phyloP scores from a whole-genome alignment of 2,888 invertebrate species.

The Sepioteuthis lessoniana region DNA sequence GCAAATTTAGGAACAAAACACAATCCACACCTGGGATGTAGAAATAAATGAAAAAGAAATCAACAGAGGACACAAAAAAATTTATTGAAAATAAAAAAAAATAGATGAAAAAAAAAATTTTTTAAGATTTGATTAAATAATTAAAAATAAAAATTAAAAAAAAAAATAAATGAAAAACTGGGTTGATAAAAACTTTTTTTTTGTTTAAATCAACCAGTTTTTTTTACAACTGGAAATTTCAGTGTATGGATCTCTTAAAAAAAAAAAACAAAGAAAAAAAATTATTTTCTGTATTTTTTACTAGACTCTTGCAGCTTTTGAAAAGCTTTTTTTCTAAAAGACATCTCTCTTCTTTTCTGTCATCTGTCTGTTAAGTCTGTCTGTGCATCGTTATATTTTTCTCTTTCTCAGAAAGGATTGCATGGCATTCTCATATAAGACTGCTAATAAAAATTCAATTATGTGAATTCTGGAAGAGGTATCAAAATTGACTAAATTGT shows the following conservation, averaged over 20 bases:
- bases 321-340: not conserved
- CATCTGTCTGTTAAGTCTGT: not conserved
- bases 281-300: not conserved
- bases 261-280: not conserved
- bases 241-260: conserved; percentile 1
- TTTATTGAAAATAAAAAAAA: not conserved
- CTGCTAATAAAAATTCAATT: not conserved
- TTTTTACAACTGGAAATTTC: not conserved
- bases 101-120: not conserved
- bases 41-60: not conserved
- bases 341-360: not conserved
- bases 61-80: not conserved
- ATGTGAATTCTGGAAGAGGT: not conserved
- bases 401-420: not conserved
- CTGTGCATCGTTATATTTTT: not conserved
- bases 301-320: not conserved
- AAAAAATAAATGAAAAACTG: too few species aligned
- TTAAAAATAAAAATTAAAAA: not conserved
- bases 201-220: not conserved
- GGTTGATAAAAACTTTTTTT: not conserved
- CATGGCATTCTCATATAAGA: not conserved
- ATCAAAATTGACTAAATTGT: too few species aligned
- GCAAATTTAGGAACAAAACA: not conserved
- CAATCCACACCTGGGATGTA: not conserved
- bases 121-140: not conserved